Evolutionary conservation across 2,888 invertebrate genomes (phyloP), one percentile per base, ranked within the genome.

Genomic region (Cantharis flavilabris): DNA sequence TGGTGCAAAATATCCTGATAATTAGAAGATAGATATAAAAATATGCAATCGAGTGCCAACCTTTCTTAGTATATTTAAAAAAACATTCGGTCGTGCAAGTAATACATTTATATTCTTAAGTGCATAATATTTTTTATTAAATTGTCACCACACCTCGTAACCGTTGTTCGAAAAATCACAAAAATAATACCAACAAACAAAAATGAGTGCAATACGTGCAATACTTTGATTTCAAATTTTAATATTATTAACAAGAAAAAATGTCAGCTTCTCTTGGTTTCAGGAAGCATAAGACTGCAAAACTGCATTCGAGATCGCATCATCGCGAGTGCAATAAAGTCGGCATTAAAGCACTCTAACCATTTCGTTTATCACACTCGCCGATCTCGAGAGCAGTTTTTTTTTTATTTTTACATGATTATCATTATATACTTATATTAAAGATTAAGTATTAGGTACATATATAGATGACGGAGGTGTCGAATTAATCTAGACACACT

Each of bases 21-120:
- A 67, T 23, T 67, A 20, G 20, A 67, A 20, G 18, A 72, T 72
- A 76, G 74, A 76, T 77, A 77, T 74, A 80, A 80, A 80, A 79
- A 79, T 79, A 80, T 74, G 80, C 78, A 78, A 71, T 76, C 20
- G 69, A 70, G 76, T 79, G 79, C 79, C 20, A 67, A 67, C 65
- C 26, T 64, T 64, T 20, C 18, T 64, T 18, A 64, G 16, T 64
- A 18, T 20, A 64, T 64, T 20, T 30, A 30, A 30, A 23, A 64
- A 20, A 64, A 64, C 16, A 16, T 64, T 64, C 20, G 20, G 16
- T 23, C 64, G 64, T 64, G 18, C 20, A 64, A 18, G 18, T 64
- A 49, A n/a, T 49, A 49, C 49, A 49, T 49, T 49, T 49, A 49
- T 49, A 49, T 49, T 49, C 49, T 49, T 67, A 67, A 67, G 65